These are phyloP conservation scores for Nansenia antarctica DNA, from an alignment of 2,113 vertebrate genomes.

Conservation along the genomic window DNA sequence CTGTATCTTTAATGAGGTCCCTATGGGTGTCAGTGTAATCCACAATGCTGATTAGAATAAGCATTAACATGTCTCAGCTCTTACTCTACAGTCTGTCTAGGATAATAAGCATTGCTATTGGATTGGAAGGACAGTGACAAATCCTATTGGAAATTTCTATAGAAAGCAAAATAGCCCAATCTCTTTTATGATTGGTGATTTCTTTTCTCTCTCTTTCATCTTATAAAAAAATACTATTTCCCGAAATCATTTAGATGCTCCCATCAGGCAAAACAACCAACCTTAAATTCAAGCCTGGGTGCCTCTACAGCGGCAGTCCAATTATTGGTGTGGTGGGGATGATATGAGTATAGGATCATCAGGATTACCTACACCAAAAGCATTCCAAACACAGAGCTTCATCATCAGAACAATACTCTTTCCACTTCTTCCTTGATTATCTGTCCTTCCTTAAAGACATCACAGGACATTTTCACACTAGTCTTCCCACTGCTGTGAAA, in stretches of 20 bases:
- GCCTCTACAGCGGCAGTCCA: conserved; percentile 5
- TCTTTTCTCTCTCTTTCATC: too few relatives aligned
- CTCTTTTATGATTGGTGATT: conserved; percentile 12
- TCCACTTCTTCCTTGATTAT: conserved; percentile 69
- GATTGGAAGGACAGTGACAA: conserved; percentile 38
- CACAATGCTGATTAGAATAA: conserved; percentile 72
- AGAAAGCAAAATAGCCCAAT: conserved; percentile 20
- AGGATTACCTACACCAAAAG: conserved; percentile 63
- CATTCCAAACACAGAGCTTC: conserved; percentile 59
- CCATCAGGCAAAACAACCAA: conserved; percentile 27
- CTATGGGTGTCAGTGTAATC: conserved; percentile 69
- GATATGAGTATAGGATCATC: conserved; percentile 56
- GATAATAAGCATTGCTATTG: conserved; percentile 45
- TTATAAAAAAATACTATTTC: conserved; percentile 30
- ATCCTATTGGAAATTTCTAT: conserved; percentile 34
- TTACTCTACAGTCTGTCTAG: conserved; percentile 38
- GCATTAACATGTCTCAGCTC: conserved; percentile 64
- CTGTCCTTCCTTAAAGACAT: conserved; percentile 71
- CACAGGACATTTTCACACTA: conserved; percentile 72
- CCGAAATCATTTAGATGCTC: too few relatives aligned
- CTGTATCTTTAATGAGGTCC: conserved; percentile 78
- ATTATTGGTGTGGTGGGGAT: conserved; percentile 48
- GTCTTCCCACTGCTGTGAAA: conserved; percentile 69
- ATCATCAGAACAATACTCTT: conserved; percentile 66
- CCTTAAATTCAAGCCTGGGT: conserved; percentile 34